A percentile compares a stretch with the other conserved stretches of the same genome.
Conservation (phyloP, 1,140 invertebrate species). For the Rhizoglyphus robini region DNA sequence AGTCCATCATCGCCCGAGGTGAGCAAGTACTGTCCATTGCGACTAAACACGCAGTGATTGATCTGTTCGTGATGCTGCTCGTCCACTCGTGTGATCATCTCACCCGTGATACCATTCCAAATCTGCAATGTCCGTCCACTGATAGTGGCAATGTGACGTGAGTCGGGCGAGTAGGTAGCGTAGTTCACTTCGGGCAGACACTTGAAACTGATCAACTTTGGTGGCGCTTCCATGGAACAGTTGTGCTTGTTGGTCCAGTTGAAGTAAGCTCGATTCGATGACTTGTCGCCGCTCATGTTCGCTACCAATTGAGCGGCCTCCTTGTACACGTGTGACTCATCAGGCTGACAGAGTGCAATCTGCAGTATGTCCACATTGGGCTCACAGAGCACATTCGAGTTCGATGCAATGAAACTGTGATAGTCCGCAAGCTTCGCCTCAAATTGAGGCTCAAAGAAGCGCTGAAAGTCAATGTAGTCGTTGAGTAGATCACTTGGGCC, state of each 20-base stretch:
- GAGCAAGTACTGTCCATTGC: background rate
- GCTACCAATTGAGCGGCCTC: conserved; percentile 23
- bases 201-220: background rate
- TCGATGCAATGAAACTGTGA: conserved; percentile 26
- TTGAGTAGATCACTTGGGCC: conserved; percentile 43
- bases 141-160: background rate
- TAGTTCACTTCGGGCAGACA: background rate
- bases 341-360: conserved; percentile 27
- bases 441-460: conserved; percentile 33
- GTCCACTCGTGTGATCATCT: background rate
- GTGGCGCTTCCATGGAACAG: background rate
- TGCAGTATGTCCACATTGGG: conserved; percentile 28
- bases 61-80: background rate
- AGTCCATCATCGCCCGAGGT: conserved; percentile 1
- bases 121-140: background rate
- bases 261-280: conserved; percentile 23
- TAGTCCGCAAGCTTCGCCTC: conserved; percentile 22
- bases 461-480: conserved; percentile 42
- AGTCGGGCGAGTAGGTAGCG: background rate
- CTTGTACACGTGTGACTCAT: conserved; percentile 25
- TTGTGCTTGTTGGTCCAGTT: conserved; percentile 26
- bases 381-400: conserved; percentile 26
- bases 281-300: background rate
- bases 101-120: conserved; percentile 4
- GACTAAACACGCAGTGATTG: conserved; percentile 3